Conservation (phyloP, 2,797 vertebrate genomes). For the Chloroceryle inda region DNA sequence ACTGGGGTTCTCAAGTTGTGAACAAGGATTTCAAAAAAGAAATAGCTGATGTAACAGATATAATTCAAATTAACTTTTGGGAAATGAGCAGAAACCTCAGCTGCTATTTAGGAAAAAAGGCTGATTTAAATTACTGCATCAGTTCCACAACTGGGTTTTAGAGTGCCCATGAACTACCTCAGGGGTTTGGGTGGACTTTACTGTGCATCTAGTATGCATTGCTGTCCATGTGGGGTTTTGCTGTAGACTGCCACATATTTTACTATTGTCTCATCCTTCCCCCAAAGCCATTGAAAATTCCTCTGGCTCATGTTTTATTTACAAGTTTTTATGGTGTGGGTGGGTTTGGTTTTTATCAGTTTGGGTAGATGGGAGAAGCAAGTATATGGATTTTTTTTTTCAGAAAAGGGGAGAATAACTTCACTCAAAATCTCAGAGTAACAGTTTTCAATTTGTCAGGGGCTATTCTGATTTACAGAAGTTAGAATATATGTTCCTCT, state of each 20-base stretch:
- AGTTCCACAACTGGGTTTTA: neutral
- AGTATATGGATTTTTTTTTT: neutral
- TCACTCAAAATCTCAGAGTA: neutral
- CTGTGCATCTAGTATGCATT: neutral
- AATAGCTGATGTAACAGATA: neutral
- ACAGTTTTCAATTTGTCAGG: neutral
- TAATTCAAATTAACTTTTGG: neutral
- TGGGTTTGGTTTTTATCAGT: neutral
- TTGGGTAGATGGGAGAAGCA: neutral
- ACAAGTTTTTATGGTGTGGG: neutral
- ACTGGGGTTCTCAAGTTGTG: neutral
- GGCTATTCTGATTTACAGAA: neutral
- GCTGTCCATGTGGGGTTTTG: neutral
- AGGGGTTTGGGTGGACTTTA: neutral
- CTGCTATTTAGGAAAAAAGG: neutral
- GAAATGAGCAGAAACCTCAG: neutral
- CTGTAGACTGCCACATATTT: neutral
- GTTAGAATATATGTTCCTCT: neutral
- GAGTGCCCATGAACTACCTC: neutral
- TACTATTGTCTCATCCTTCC: slow-evolving; percentile 24
- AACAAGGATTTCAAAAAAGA: neutral
- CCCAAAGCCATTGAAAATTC: neutral
- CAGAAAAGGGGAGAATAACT: neutral
- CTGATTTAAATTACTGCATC: neutral
- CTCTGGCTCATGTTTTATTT: slow-evolving; percentile 8